A percentile compares a stretch with the other conserved stretches of the same genome.
These are phyloP conservation scores for Pantelozetes paolii DNA, from an alignment of 2,888 invertebrate species.

Conservation along the genomic window DNA sequence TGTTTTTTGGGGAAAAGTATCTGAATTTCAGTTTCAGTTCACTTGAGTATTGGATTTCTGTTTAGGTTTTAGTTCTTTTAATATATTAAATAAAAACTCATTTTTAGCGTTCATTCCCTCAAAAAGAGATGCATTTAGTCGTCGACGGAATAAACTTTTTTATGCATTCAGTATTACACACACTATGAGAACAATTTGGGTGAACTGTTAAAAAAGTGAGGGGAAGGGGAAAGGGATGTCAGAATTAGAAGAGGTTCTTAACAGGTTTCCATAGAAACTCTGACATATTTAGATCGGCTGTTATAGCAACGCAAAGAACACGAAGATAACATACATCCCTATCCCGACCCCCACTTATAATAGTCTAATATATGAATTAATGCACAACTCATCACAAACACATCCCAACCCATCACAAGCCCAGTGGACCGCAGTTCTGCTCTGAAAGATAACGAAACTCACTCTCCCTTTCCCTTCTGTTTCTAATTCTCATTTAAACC, in stretches of 20 bases:
- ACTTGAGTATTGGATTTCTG: slow-evolving; percentile 29
- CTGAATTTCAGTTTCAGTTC: background rate
- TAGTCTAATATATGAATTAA: slow-evolving; percentile 34
- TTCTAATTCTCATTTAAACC: slow-evolving; percentile 5
- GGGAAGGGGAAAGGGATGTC: background rate
- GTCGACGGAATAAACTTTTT: background rate
- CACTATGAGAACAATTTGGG: slow-evolving; percentile 25
- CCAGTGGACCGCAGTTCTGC: slow-evolving; percentile 29
- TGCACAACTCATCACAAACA: slow-evolving; percentile 16
- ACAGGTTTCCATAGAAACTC: slow-evolving; percentile 36
- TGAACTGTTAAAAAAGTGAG: slow-evolving; percentile 27
- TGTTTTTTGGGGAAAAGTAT: background rate
- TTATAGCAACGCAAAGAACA: slow-evolving; percentile 34
- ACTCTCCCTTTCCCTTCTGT: slow-evolving; percentile 4
- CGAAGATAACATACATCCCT: slow-evolving; percentile 11
- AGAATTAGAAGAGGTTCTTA: slow-evolving; percentile 30
- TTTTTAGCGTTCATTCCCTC: background rate
- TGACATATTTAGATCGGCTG: slow-evolving; percentile 39
- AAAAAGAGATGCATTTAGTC: background rate
- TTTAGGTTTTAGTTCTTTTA: slow-evolving; percentile 10
- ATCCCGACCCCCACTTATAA: slow-evolving; percentile 22
- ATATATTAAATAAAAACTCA: background rate
- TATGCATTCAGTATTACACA: slow-evolving; percentile 14
- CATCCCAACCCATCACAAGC: slow-evolving; percentile 12
- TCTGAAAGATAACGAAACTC: slow-evolving; percentile 14